These are phyloP conservation scores for Phymorhynchus buccinoides DNA, from an alignment of 1,140 invertebrate genomes.

Conservation along the genomic window DNA sequence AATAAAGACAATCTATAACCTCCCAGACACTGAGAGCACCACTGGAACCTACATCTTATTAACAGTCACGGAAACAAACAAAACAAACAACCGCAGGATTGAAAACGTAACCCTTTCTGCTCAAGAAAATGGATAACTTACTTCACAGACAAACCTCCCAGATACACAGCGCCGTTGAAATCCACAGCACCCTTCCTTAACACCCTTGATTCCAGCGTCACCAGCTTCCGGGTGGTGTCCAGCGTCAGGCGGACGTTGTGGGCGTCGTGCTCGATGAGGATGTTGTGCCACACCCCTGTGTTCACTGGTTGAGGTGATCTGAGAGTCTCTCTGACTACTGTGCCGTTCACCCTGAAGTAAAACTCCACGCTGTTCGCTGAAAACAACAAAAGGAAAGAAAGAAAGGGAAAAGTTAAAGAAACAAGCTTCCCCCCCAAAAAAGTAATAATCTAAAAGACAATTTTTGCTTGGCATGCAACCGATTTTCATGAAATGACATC, in stretches of 20 bases:
- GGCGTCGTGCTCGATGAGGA: constrained; percentile 82
- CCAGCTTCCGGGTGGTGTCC: constrained; percentile 61
- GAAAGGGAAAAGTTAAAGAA: neutral
- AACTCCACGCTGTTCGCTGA: constrained; percentile 88
- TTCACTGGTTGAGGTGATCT: constrained; percentile 87
- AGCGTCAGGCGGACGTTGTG: constrained; percentile 96
- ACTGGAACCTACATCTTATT: neutral
- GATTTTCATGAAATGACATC: too few species aligned
- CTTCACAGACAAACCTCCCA: constrained; percentile 82
- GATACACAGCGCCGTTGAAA: constrained; percentile 55
- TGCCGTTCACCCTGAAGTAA: constrained; percentile 87
- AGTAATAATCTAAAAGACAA: too few species aligned
- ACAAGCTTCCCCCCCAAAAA: too few species aligned
- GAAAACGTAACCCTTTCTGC: neutral
- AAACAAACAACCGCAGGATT: neutral
- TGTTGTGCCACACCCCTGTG: constrained; percentile 94
- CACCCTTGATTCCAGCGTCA: neutral
- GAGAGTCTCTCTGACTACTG: constrained; percentile 84
- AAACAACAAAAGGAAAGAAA: constrained; percentile 31
- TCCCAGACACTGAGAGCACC: neutral
- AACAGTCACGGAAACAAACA: neutral
- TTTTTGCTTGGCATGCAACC: too few species aligned
- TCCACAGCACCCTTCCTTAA: constrained; percentile 41
- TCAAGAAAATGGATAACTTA: constrained; percentile 51
- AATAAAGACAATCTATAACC: neutral